Base-by-base conservation (phyloP, 2,888 invertebrate genomes). In the Conus canariensis region DNA sequence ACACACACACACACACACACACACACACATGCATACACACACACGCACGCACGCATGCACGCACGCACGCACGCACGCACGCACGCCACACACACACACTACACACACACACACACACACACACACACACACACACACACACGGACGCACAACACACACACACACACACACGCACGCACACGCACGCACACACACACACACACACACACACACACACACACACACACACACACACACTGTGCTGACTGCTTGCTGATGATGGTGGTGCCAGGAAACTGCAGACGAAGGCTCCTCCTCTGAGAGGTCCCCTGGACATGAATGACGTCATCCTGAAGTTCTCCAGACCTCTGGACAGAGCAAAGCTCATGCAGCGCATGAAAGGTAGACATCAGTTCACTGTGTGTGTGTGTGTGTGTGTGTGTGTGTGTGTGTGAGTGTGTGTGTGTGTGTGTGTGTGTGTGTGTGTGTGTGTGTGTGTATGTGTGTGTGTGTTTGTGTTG, bases 281-380 rank as follows among this genome's bases (percentile, higher is more conserved):
- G n/a, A 87, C 67, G 8, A 90, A 90, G 56, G 67, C 80, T 19
- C 86, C 88, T n/a, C 22, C 77, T 19, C 60, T 77, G 64, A 83
- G 25, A 67, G 77, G 85, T 22, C 12, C 77, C 6, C 60, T 88
- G 67, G 67, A 85, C 25, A 92, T 95, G 92, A 92, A 92, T 30
- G 93, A 94, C 58, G 91, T 94, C 16, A 91, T 93, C 30, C 93
- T 96, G 25, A 93, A 91, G 60, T 96, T 96, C 90, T 91, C 92
- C 45, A 92, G 94, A 74, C 95, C 95, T 8, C 91, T 95, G 10
- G 95, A 95, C 85, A 95, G 93, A 90, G 82, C 90, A 1, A 92
- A 91, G 87, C 92, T 95, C 14, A 88, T 94, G 82, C 91, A 92
- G 85, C 94, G 93, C 88, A 92, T 95, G 22, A 94, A 92, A 94